These are phyloP conservation scores for Spinibarbus caldwelli DNA, from an alignment of 2,797 vertebrate genomes.

Conservation along the genomic window DNA sequence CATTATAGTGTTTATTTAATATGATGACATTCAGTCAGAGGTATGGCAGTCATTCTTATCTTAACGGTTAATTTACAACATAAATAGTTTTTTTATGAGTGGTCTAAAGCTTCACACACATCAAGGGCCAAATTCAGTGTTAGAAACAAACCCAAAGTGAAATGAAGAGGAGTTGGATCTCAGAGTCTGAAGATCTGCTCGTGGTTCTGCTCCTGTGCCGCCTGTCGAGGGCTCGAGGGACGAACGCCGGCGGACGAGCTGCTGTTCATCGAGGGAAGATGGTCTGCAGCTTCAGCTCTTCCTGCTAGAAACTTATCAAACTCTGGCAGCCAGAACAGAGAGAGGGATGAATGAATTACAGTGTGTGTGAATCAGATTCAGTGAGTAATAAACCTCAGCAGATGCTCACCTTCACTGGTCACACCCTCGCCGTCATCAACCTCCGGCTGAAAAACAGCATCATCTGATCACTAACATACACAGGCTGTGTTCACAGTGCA, in stretches of 20 bases:
- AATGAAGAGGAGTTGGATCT: constrained; percentile 20
- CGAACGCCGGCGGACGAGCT: constrained; percentile 37
- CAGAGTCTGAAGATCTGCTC: constrained; percentile 78
- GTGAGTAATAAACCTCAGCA: neutral
- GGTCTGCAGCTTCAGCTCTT: constrained; percentile 66
- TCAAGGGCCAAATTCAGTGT: neutral
- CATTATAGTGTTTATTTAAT: neutral
- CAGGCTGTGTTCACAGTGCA: neutral
- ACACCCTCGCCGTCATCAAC: constrained; percentile 73
- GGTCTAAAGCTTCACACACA: neutral
- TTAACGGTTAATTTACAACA: constrained; percentile 11
- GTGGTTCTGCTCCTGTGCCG: constrained; percentile 71
- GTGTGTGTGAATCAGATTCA: neutral
- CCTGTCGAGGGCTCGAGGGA: constrained; percentile 54
- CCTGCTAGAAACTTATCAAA: constrained; percentile 80
- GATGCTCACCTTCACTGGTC: constrained; percentile 75
- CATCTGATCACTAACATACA: neutral
- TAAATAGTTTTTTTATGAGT: neutral
- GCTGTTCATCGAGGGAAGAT: constrained; percentile 45
- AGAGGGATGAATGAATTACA: neutral
- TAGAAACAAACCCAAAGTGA: neutral
- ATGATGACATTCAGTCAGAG: neutral
- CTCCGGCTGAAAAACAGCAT: constrained; percentile 63
- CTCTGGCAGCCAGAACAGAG: constrained; percentile 63
- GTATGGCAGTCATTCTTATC: neutral